A percentile compares a stretch with the other conserved stretches of the same genome.
Evolutionary conservation across 92 coral and sea anemone species (phyloP).

Genomic region (Actinostola sp.): DNA sequence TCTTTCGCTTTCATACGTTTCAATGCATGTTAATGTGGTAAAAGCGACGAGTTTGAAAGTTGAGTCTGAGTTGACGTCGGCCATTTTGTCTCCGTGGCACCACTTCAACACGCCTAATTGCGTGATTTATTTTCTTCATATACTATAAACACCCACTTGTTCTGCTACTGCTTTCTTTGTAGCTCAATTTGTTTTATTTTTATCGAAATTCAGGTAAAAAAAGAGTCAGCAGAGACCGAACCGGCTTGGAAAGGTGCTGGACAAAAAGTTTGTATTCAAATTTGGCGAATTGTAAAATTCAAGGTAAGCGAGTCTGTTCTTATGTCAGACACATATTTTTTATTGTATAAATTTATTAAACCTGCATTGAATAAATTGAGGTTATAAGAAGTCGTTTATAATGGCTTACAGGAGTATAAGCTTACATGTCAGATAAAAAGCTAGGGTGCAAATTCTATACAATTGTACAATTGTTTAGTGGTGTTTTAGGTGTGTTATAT

Average conservation of each 20-base stretch:
- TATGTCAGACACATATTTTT: too few species aligned
- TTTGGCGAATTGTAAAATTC: slow-evolving; percentile 93
- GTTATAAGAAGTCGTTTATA: too few species aligned
- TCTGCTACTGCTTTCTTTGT: slow-evolving; percentile 7
- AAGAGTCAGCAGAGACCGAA: slow-evolving; percentile 73
- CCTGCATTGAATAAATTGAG: too few species aligned
- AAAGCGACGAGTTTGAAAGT: too few species aligned
- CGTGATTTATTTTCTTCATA: background rate
- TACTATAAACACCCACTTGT: background rate
- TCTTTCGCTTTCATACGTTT: background rate
- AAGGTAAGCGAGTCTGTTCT: slow-evolving; percentile 51
- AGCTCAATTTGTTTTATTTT: background rate
- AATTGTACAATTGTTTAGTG: too few species aligned
- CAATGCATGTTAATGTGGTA: too few species aligned
- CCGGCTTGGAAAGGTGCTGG: slow-evolving; percentile 89
- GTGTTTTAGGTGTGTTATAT: too few species aligned
- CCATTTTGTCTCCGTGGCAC: slow-evolving; percentile 5
- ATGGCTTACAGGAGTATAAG: too few species aligned
- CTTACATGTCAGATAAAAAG: too few species aligned
- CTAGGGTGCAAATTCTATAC: too few species aligned
- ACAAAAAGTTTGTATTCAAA: slow-evolving; percentile 65
- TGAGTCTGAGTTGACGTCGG: background rate
- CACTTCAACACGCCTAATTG: background rate
- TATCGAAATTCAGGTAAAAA: slow-evolving; percentile 53
- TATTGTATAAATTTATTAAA: too few species aligned